A percentile compares a stretch with the other conserved stretches of the same genome.
Evolutionary conservation across 1,140 invertebrate species (phyloP).

Genomic region (Colletes latitarsis): DNA sequence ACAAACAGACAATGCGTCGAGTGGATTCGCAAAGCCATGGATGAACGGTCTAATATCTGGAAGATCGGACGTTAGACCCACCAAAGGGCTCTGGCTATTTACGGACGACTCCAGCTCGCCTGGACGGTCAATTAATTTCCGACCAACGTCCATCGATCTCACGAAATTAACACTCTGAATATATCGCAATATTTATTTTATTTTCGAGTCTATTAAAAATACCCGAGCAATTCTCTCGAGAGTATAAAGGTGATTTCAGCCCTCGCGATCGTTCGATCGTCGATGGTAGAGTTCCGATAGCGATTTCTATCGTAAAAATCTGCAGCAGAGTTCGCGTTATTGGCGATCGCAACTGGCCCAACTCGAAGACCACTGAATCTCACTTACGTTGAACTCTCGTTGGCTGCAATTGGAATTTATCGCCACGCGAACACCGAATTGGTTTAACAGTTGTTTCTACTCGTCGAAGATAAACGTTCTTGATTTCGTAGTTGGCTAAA

Average conservation of each 20-base stretch:
- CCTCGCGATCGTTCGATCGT: too few relatives aligned
- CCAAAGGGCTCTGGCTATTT: neutral
- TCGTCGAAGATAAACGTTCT: too few relatives aligned
- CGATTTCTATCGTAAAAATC: too few relatives aligned
- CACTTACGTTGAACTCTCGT: slow-evolving; percentile 1
- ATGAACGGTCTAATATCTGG: slow-evolving; percentile 58
- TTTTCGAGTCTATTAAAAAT: too few relatives aligned
- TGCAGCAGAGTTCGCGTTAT: neutral
- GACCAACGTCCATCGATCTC: neutral
- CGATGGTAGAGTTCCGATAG: too few relatives aligned
- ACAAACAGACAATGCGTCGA: slow-evolving; percentile 63
- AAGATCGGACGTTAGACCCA: slow-evolving; percentile 40
- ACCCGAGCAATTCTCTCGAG: too few relatives aligned
- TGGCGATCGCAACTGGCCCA: neutral
- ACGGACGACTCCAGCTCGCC: neutral
- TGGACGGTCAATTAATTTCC: slow-evolving; percentile 36
- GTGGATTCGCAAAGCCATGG: slow-evolving; percentile 51
- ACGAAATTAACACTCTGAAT: neutral
- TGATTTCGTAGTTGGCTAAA: too few relatives aligned
- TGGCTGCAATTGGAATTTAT: slow-evolving; percentile 1
- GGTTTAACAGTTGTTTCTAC: too few relatives aligned
- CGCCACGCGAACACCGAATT: neutral
- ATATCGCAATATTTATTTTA: too few relatives aligned
- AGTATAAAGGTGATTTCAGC: too few relatives aligned
- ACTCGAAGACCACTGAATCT: slow-evolving; percentile 8